phyloP scores from a whole-genome alignment of 2,113 vertebrate species.

The Patagioenas fasciata region DNA sequence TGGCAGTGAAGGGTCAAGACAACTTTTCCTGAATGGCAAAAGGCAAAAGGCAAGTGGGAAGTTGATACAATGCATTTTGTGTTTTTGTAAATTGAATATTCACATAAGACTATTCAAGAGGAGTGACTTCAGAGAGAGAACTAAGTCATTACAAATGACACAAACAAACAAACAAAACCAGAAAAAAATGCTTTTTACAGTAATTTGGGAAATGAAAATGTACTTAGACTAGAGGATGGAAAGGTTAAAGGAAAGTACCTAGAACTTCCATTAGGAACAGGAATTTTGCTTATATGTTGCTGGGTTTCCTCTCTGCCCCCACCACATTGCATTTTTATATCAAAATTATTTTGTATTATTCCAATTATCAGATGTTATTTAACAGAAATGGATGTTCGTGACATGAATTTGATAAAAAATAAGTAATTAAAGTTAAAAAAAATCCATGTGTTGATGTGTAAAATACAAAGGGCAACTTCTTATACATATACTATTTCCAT shows the following conservation, averaged over 20 bases:
- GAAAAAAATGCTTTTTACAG: neutral
- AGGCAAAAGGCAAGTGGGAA: neutral
- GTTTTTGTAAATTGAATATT: neutral
- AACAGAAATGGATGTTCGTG: neutral
- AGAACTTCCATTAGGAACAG: neutral
- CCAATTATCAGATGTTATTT: neutral
- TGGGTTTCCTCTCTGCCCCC: accelerated
- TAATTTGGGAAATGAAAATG: neutral
- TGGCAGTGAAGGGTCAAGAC: neutral
- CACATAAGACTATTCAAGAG: neutral
- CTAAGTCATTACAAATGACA: neutral
- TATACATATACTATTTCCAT: neutral
- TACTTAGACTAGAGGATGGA: neutral
- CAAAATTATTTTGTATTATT: neutral
- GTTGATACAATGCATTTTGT: neutral
- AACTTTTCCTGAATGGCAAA: neutral
- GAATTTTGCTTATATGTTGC: neutral
- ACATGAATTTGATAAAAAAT: neutral
- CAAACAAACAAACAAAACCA: neutral
- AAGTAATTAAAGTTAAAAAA: neutral
- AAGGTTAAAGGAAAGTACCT: neutral
- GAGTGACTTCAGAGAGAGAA: neutral
- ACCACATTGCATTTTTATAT: neutral
- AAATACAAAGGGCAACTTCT: neutral
- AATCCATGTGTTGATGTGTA: neutral